Evolutionary conservation across 2,888 invertebrate species (phyloP), one percentile per base, ranked within the genome.

Genomic region (Caenorhabditis virilis): DNA sequence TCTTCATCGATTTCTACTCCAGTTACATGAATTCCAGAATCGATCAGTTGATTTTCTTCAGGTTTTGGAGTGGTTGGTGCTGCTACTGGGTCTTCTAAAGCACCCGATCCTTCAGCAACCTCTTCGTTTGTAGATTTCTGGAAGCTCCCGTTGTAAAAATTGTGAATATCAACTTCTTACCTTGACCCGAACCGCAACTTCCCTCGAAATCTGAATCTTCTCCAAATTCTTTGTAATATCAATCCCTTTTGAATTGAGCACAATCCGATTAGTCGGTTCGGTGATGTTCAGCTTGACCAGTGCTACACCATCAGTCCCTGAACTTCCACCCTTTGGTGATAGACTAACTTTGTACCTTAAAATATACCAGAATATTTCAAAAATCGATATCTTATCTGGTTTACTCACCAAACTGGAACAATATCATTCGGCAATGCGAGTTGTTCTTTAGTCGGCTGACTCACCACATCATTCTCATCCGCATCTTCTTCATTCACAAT

Each of bases 361-460:
- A 27, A 16, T n/a, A n/a, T n/a, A n/a, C n/a, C n/a, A n/a, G n/a
- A n/a, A n/a, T n/a, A n/a, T n/a, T n/a, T n/a, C n/a, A n/a, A n/a
- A n/a, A n/a, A n/a, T n/a, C n/a, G n/a, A n/a, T n/a, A n/a, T n/a
- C n/a, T n/a, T n/a, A n/a, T n/a, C n/a, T n/a, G n/a, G n/a, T n/a
- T n/a, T n/a, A n/a, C 41, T 13, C 71, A 78, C 74, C 76, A 79
- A 20, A 78, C 38, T 1, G 78, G 79, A 20, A 55, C 47, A 9
- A 78, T 51, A 26, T 53, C 42, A 20, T 65, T 67, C 6, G 77
- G 71, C 22, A 78, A 57, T 15, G 76, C 60, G 42, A 78, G 52
- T 36, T 78, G 72, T 22, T 69, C 72, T 35, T 73, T 68, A 6
- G 72, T 72, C 30, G 78, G 78, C n/a, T 62, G 69, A 26, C 60